Evolutionary conservation across 2,113 vertebrate species (phyloP), one percentile per base, ranked within the genome.

Genomic region (Psettodes erumei): DNA sequence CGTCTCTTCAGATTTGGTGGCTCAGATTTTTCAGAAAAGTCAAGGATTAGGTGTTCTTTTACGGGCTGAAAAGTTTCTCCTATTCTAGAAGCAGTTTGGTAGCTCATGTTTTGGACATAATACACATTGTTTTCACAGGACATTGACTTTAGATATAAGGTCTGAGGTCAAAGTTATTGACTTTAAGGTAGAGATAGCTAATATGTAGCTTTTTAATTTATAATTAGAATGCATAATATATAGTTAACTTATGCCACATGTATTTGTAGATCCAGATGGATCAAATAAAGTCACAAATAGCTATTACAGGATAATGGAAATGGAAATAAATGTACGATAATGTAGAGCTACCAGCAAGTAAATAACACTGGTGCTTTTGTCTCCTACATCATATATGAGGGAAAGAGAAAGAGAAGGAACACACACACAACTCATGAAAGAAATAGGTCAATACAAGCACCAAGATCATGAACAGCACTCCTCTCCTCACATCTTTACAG

Each of bases 301-400:
- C 47, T 48, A 10, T 23, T 48, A 48, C 12, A 48, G 21, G n/a
- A n/a, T 23, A 48, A 48, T 23, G 2, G 28, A 18, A 6, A 10
- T 35, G 53, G 81, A 75, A 79, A 86, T 77, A 15, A 79, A 70
- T 30, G 28, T 56, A 6, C 45, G 79, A 79, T 65, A 75, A 43
- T 33, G 56, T 32, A 16, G 42, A 66, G 30, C 69, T 63, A 51
- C 53, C 43, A 75, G 25, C 6, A 35, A 23, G 28, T 30, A 21
- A 63, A 42, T 59, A 59, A 45, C 47, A 56, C 40, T 9, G 16
- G 11, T 37, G n/a, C 58, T 9, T 21, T 5, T 15, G 8, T n/a
- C 37, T 59, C 15, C 8, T 21, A 16, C 16, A 2, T 59, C 33
- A 50, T 42, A 56, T 45, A 23, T 38, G 12, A 35, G 10, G 16